A percentile compares a stretch with the other conserved stretches of the same genome.
phyloP scores from a whole-genome alignment of 2,113 vertebrate genomes.

The Macaca nemestrina region DNA sequence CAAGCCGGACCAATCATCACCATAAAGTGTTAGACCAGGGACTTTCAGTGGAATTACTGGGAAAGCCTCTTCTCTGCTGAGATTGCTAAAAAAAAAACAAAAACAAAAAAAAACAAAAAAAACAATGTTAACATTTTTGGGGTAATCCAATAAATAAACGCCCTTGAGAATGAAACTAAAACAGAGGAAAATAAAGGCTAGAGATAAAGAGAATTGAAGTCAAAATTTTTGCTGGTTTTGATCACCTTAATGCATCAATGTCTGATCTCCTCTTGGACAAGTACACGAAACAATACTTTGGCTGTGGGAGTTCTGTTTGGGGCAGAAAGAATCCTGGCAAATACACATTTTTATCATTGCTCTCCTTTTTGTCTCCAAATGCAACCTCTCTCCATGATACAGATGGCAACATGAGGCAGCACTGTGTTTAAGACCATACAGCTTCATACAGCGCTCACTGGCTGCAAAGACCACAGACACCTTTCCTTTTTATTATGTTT shows the following conservation, averaged over 20 bases:
- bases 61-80: neutral
- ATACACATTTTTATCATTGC: neutral
- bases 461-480: neutral
- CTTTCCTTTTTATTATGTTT: neutral
- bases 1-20: neutral
- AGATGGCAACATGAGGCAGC: too few relatives aligned
- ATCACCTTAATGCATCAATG: neutral
- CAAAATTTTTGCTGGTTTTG: too few relatives aligned
- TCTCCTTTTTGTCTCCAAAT: neutral
- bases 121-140: neutral
- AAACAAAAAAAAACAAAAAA: neutral
- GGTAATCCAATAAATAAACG: neutral
- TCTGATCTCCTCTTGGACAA: neutral
- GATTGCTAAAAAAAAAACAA: neutral
- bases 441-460: neutral
- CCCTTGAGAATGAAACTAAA: neutral
- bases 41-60: neutral
- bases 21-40: too few relatives aligned
- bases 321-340: neutral
- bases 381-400: neutral
- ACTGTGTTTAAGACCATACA: accelerated
- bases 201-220: neutral
- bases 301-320: neutral
- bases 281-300: neutral
- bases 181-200: neutral